A percentile compares a stretch with the other conserved stretches of the same genome.
phyloP scores from a whole-genome alignment of 2,797 vertebrate genomes.

The Coracias cyanogaster region DNA sequence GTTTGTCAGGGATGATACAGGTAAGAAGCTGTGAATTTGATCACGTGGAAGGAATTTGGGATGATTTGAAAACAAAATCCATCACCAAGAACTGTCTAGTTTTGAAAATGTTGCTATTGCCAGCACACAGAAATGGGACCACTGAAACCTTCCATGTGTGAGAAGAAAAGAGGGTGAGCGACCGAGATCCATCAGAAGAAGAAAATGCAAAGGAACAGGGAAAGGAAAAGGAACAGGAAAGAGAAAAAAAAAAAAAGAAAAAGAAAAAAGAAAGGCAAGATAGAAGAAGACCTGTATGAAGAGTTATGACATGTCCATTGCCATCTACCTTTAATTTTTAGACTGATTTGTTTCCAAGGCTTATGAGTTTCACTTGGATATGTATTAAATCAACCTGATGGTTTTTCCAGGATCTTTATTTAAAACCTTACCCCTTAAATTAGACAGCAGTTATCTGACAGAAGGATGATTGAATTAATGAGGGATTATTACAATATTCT shows the following conservation, averaged over 20 bases:
- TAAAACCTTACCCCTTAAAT: constrained; percentile 28
- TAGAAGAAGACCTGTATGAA: background rate
- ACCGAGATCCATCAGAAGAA: background rate
- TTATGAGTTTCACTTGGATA: background rate
- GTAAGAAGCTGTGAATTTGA: background rate
- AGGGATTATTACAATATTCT: constrained; percentile 57
- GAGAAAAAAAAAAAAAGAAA: background rate
- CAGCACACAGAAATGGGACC: background rate
- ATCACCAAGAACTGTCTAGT: background rate
- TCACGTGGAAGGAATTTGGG: background rate
- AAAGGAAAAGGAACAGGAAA: background rate
- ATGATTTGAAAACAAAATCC: background rate
- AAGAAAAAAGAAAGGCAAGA: too few relatives aligned
- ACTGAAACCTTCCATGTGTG: background rate
- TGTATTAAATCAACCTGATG: background rate
- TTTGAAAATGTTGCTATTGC: background rate
- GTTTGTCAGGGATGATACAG: background rate
- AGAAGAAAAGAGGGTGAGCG: background rate
- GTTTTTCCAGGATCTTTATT: background rate
- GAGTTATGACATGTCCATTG: background rate
- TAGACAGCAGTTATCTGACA: constrained; percentile 31
- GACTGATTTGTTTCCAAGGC: background rate
- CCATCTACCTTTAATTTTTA: background rate
- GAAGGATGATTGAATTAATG: constrained; percentile 68
- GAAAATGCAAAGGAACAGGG: too few relatives aligned